phyloP scores from a whole-genome alignment of 2,888 invertebrate genomes.

The Odontothrips loti region DNA sequence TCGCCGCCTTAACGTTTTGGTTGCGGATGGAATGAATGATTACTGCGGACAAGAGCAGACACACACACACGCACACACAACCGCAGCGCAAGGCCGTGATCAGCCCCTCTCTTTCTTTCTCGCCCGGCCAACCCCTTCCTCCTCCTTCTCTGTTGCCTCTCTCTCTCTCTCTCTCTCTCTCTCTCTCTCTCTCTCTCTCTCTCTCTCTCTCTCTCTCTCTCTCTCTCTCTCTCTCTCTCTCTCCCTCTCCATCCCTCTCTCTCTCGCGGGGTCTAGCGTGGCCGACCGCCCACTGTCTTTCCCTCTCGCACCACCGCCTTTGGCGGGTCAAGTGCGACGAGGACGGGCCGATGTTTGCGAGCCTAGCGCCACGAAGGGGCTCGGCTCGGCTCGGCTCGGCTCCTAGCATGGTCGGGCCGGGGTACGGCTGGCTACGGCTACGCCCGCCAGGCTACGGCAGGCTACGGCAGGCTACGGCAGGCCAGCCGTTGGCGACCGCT shows the following conservation, averaged over 20 bases:
- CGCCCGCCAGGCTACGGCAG: slow-evolving; percentile 29
- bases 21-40: slow-evolving; percentile 20
- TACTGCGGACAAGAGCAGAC: background rate
- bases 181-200: slow-evolving; percentile 13
- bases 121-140: background rate
- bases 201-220: background rate
- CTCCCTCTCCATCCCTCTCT: background rate
- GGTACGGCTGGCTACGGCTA: slow-evolving; percentile 22
- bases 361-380: slow-evolving; percentile 17
- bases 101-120: background rate
- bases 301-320: no score
- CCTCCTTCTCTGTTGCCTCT: background rate
- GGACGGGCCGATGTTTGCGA: background rate
- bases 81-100: background rate
- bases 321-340: no score
- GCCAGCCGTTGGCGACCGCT: background rate
- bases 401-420: no score
- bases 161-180: slow-evolving; percentile 8
- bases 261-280: background rate
- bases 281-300: no score
- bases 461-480: slow-evolving; percentile 25
- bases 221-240: background rate
- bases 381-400: slow-evolving; percentile 11
- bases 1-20: background rate
- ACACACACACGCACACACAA: background rate